phyloP scores from a whole-genome alignment of 2,797 vertebrate species.

The Sparidentex hasta region DNA sequence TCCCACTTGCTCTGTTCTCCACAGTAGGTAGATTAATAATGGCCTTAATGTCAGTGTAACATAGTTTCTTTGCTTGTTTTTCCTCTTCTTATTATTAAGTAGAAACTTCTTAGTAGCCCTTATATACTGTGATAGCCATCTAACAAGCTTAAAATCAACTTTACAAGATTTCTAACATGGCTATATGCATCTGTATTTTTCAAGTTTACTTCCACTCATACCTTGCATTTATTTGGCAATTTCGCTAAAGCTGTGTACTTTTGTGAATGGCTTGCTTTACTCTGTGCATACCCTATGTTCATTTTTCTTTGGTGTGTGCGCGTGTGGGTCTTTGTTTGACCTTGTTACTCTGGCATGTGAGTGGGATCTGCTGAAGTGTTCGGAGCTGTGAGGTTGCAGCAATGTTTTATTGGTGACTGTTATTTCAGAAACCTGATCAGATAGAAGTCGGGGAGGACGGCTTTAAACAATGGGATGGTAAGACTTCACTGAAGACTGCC shows the following conservation, averaged over 20 bases:
- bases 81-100: background rate
- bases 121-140: background rate
- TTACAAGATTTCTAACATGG: background rate
- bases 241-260: background rate
- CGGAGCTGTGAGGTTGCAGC: constrained; percentile 85
- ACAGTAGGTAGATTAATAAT: constrained; percentile 15
- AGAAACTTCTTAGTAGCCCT: background rate
- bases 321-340: background rate
- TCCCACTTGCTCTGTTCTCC: constrained; percentile 1
- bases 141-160: background rate
- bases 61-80: background rate
- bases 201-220: background rate
- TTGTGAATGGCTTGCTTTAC: constrained; percentile 1
- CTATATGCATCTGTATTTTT: background rate
- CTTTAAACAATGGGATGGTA: constrained; percentile 99
- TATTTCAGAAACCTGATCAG: constrained; percentile 99
- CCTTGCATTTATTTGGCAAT: no score
- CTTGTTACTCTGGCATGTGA: constrained; percentile 56
- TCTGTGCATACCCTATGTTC: constrained; percentile 18
- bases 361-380: constrained; percentile 78
- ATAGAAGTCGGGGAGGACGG: constrained; percentile 98
- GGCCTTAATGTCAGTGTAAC: background rate
- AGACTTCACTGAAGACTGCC: constrained; percentile 83
- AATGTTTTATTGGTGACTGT: constrained; percentile 96
- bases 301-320: background rate